A percentile compares a stretch with the other conserved stretches of the same genome.
Evolutionary conservation across 2,797 vertebrate genomes (phyloP).

Genomic region (Crocidura indochinensis): DNA sequence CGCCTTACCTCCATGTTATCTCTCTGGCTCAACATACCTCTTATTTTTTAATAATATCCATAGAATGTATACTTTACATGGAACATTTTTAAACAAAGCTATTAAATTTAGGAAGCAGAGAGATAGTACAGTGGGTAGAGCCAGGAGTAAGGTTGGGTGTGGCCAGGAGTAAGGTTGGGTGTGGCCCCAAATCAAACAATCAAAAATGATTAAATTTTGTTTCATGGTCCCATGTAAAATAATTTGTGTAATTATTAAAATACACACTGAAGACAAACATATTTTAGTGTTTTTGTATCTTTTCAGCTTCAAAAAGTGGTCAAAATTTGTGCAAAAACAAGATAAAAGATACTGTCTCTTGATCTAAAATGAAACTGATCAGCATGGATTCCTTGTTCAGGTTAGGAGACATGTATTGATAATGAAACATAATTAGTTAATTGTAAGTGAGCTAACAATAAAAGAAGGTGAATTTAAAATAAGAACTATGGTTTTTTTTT

Average conservation of each 20-base stretch:
- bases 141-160: too few species aligned
- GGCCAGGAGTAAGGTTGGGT: too few species aligned
- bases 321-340: conserved; percentile 16
- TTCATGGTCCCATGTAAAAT: conserved; percentile 29
- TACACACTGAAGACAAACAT: conserved; percentile 28
- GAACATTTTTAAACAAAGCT: too few species aligned
- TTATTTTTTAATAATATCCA: conserved; percentile 19
- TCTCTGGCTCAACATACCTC: not conserved
- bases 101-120: too few species aligned
- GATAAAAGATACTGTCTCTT: not conserved
- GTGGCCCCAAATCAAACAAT: too few species aligned
- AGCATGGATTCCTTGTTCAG: conserved; percentile 19
- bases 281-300: conserved; percentile 42
- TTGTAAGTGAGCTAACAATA: conserved; percentile 40
- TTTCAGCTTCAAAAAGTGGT: conserved; percentile 51
- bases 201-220: conserved; percentile 21
- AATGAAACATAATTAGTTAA: conserved; percentile 15
- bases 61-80: not conserved
- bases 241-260: conserved; percentile 31
- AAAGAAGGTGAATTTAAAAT: not conserved
- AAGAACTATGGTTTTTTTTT: not conserved
- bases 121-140: too few species aligned
- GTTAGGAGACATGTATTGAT: conserved; percentile 4
- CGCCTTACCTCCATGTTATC: too few species aligned
- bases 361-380: conserved; percentile 44